phyloP scores from a whole-genome alignment of 2,797 vertebrate species.

The Heliangelus exortis region DNA sequence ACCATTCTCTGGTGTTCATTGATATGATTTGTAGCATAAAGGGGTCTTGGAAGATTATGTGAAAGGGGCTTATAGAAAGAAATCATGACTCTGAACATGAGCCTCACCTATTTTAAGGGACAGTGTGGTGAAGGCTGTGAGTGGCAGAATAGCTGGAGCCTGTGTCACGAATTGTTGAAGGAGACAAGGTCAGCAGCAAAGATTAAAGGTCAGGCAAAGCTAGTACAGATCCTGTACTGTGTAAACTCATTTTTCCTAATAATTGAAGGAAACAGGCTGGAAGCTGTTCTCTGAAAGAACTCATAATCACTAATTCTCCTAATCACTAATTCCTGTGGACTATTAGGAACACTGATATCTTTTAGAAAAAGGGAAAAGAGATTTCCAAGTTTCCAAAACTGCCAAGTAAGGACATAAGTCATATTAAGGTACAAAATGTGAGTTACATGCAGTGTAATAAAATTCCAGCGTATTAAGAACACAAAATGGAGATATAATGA shows the following conservation, averaged over 20 bases:
- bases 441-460: neutral
- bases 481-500: neutral
- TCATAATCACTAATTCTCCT: conserved; percentile 27
- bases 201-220: conserved; percentile 1
- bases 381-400: neutral
- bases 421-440: neutral
- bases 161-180: neutral
- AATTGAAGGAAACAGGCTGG: conserved; percentile 11
- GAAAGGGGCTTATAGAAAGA: neutral
- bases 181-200: neutral
- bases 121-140: neutral
- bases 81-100: neutral
- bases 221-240: neutral
- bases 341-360: conserved; percentile 10
- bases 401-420: neutral
- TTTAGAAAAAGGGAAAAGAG: neutral
- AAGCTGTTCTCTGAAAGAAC: conserved; percentile 21
- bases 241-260: neutral
- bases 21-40: neutral
- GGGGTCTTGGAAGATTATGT: neutral
- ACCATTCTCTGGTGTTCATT: neutral
- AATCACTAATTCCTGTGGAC: conserved; percentile 4
- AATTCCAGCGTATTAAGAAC: neutral
- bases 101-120: neutral
- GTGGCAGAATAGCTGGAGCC: neutral